These are phyloP conservation scores for Neocloeon triangulifer DNA, from an alignment of 1,140 invertebrate genomes.

Conservation along the genomic window DNA sequence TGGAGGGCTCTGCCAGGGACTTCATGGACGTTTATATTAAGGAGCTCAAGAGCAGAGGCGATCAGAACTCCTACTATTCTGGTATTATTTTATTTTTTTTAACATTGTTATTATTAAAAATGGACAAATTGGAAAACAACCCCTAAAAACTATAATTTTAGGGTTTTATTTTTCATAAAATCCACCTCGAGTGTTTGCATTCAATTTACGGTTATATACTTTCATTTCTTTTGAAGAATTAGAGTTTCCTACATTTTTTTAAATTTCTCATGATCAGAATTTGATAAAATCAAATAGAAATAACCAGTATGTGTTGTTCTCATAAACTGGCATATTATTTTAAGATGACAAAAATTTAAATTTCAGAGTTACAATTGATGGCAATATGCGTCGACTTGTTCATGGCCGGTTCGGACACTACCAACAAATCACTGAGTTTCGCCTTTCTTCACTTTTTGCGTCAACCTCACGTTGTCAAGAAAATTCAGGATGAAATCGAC, in stretches of 20 bases:
- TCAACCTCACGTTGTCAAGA: conserved; percentile 22
- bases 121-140: too few relatives aligned
- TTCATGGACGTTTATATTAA: conserved; percentile 64
- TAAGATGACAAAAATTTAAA: not conserved
- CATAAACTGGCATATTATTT: too few relatives aligned
- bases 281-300: not conserved
- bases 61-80: not conserved
- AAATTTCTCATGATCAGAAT: not conserved
- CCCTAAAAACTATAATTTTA: too few relatives aligned
- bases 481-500: conserved; percentile 25
- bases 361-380: conserved; percentile 12
- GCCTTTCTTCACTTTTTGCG: conserved; percentile 22
- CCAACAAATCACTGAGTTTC: conserved; percentile 23
- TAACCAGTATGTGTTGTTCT: not conserved
- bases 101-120: too few relatives aligned
- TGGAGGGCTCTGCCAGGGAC: conserved; percentile 38
- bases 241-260: conserved; percentile 1
- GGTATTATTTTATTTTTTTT: not conserved
- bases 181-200: too few relatives aligned
- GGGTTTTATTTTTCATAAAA: too few relatives aligned
- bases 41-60: conserved; percentile 1
- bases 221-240: too few relatives aligned
- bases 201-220: too few relatives aligned
- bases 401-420: conserved; percentile 22
- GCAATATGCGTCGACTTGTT: conserved; percentile 11